Evolutionary conservation across 2,797 vertebrate genomes (phyloP).

Genomic region (Pangasius larnaudii): DNA sequence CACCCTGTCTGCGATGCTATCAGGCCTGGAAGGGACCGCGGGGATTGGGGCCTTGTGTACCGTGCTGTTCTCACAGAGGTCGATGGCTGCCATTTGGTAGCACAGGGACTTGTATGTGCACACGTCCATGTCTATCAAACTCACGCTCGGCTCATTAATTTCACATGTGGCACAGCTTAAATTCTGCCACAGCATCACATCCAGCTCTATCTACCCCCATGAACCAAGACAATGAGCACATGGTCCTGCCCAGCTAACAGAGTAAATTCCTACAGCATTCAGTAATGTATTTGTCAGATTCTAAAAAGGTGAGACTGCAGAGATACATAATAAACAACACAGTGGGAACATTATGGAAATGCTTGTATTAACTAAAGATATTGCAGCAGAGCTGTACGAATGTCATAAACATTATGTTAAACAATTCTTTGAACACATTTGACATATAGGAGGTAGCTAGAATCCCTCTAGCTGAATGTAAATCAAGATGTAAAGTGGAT

Average conservation of each 20-base stretch:
- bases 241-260: neutral
- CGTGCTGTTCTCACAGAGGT: conserved; percentile 70
- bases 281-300: neutral
- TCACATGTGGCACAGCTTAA: conserved; percentile 67
- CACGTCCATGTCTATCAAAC: conserved; percentile 70
- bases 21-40: conserved; percentile 65
- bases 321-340: neutral
- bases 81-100: conserved; percentile 78
- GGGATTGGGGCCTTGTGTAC: conserved; percentile 71
- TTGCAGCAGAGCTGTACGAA: neutral
- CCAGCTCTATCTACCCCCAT: neutral
- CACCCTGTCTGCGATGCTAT: conserved; percentile 81
- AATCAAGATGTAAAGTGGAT: neutral
- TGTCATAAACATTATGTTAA: neutral
- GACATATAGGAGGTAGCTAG: neutral
- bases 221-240: conserved; percentile 3
- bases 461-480: neutral
- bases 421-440: neutral
- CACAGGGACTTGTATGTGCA: conserved; percentile 74
- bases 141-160: conserved; percentile 68
- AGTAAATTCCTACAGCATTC: neutral
- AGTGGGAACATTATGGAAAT: neutral
- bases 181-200: conserved; percentile 53
- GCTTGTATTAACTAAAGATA: neutral
- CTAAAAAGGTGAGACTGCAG: neutral